Evolutionary conservation across 2,888 invertebrate species (phyloP).

Genomic region (Apeira syringaria): DNA sequence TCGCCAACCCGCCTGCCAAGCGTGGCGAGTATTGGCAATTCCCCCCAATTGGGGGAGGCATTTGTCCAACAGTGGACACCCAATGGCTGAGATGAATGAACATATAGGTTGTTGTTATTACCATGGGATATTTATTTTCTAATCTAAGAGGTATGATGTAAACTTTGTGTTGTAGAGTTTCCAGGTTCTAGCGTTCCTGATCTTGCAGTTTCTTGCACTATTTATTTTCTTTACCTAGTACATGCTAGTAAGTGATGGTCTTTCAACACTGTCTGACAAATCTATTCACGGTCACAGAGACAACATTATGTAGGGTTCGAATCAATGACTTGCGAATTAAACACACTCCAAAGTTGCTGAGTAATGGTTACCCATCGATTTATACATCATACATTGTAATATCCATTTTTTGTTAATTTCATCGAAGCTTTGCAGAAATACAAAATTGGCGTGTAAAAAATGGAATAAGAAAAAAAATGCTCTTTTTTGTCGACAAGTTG

Average conservation of each 20-base stretch:
- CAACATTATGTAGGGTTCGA: constrained; percentile 43
- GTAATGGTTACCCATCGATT: constrained; percentile 23
- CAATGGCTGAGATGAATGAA: no score
- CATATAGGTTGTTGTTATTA: no score
- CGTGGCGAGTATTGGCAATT: no score
- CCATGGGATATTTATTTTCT: no score
- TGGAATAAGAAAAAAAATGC: no score
- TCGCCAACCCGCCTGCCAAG: no score
- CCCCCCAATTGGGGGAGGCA: no score
- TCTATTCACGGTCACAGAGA: constrained; percentile 48
- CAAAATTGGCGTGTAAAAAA: constrained; percentile 2
- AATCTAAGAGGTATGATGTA: no score
- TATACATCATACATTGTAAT: constrained; percentile 27
- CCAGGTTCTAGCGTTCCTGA: no score
- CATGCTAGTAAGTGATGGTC: constrained; percentile 34
- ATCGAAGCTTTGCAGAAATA: constrained; percentile 18
- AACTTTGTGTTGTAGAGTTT: no score
- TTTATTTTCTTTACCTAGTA: constrained; percentile 17
- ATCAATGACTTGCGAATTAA: constrained; percentile 43
- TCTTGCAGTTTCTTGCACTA: constrained; percentile 17
- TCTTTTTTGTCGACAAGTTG: no score
- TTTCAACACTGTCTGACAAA: constrained; percentile 52
- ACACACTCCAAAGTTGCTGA: constrained; percentile 30
- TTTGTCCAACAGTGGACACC: no score
- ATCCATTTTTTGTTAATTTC: constrained; percentile 18